These are phyloP conservation scores for Tenualosa thibaudeaui DNA, from an alignment of 2,797 vertebrate genomes.

Conservation along the genomic window DNA sequence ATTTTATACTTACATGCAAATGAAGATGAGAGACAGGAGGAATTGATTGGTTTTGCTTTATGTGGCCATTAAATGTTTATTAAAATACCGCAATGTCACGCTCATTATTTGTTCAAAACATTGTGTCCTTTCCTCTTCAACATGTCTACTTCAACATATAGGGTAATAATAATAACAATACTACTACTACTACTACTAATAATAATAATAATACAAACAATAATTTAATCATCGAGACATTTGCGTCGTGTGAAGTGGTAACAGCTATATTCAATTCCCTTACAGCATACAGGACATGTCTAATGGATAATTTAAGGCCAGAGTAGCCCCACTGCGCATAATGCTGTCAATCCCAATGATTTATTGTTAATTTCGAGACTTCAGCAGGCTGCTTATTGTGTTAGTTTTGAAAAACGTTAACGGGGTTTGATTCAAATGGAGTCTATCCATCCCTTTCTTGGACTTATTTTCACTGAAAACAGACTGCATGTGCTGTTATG, in stretches of 20 bases:
- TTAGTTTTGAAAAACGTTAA: not conserved
- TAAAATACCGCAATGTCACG: constrained; percentile 10
- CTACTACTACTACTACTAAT: not conserved
- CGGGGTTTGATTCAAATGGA: not conserved
- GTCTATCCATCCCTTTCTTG: not conserved
- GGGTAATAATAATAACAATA: not conserved
- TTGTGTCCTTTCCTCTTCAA: not conserved
- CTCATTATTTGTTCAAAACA: not conserved
- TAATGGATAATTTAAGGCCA: constrained; percentile 16
- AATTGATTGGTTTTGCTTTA: constrained; percentile 16
- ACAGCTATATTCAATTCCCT: not conserved
- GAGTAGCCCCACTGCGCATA: not conserved
- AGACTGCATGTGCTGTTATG: not conserved
- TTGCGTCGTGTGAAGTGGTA: not conserved
- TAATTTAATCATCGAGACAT: too few species aligned
- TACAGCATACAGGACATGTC: not conserved
- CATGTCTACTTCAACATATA: not conserved
- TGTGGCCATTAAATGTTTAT: not conserved
- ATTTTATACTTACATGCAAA: not conserved
- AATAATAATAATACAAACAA: not conserved
- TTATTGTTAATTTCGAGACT: not conserved
- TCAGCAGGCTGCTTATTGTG: not conserved
- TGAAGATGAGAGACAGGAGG: not conserved
- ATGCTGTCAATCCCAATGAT: constrained; percentile 11
- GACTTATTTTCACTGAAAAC: not conserved